These are phyloP conservation scores for Ormyrus labotus DNA, from an alignment of 2,888 invertebrate species.

Conservation along the genomic window DNA sequence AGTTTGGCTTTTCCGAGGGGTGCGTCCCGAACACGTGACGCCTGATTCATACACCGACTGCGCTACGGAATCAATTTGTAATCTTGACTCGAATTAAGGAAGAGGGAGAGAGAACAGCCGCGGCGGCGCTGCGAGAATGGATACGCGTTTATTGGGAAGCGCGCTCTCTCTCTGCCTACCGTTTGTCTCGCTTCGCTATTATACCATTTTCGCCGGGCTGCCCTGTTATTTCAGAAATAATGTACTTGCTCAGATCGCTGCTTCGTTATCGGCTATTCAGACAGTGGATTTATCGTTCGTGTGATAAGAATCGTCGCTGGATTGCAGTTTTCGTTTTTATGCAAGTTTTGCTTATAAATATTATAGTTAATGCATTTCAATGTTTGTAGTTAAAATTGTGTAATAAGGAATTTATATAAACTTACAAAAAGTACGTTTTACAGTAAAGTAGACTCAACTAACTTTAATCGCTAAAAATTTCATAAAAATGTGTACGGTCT, in stretches of 20 bases:
- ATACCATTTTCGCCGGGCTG: neutral
- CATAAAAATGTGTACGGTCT: too few species aligned
- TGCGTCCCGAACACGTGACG: constrained; percentile 75
- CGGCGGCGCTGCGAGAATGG: constrained; percentile 10
- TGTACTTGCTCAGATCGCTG: neutral
- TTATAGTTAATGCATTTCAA: too few species aligned
- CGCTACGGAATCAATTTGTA: constrained; percentile 75
- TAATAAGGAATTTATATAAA: too few species aligned
- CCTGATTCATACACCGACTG: constrained; percentile 72
- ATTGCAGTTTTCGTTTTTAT: too few species aligned
- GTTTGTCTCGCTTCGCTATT: constrained; percentile 49
- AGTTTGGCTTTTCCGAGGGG: constrained; percentile 66
- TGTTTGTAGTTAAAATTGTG: too few species aligned
- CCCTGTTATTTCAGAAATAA: neutral
- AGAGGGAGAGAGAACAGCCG: constrained; percentile 62
- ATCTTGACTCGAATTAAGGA: constrained; percentile 75
- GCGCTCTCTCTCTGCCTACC: constrained; percentile 57
- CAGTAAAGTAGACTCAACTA: too few species aligned
- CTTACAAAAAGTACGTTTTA: too few species aligned
- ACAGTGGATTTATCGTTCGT: neutral
- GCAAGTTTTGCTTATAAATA: too few species aligned
- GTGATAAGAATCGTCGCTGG: too few species aligned
- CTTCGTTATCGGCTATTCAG: neutral
- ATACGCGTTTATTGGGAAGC: constrained; percentile 53
- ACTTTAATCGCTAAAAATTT: too few species aligned